A percentile compares a stretch with the other conserved stretches of the same genome.
These are phyloP conservation scores for Trissolcus basalis DNA, from an alignment of 1,140 invertebrate species.

Conservation along the genomic window DNA sequence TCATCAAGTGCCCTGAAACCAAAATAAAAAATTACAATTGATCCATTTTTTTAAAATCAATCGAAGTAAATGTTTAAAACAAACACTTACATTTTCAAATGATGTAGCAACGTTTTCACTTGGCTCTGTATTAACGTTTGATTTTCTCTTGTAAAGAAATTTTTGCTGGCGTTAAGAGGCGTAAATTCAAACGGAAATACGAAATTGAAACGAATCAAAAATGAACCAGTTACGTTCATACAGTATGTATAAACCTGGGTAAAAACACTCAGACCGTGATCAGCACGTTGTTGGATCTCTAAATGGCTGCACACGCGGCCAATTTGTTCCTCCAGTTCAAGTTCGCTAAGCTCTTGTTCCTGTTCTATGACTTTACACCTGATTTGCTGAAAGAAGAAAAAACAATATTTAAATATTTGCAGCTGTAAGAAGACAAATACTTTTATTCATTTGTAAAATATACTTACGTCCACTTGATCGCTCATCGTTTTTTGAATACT, in stretches of 20 bases:
- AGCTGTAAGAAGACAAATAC: too few relatives aligned
- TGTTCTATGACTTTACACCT: conserved; percentile 2
- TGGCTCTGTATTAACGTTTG: conserved; percentile 56
- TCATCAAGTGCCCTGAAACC: conserved; percentile 61
- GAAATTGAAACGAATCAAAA: background rate
- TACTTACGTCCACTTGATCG: conserved; percentile 49
- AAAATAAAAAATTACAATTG: conserved; percentile 6
- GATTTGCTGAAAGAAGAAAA: conserved; percentile 11
- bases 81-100: conserved; percentile 63
- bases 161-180: conserved; percentile 43
- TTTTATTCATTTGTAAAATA: background rate
- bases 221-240: conserved; percentile 43
- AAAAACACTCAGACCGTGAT: conserved; percentile 20
- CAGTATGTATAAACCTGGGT: conserved; percentile 12
- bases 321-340: conserved; percentile 18
- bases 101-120: conserved; percentile 60
- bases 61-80: conserved; percentile 12
- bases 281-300: conserved; percentile 6
- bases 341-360: conserved; percentile 6
- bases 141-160: conserved; percentile 38
- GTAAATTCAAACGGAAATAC: conserved; percentile 46
- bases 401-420: too few relatives aligned
- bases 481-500: conserved; percentile 39
- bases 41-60: conserved; percentile 31
- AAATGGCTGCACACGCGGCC: background rate